Evolutionary conservation across 2,888 invertebrate species (phyloP), one percentile per base, ranked within the genome.

Genomic region (Petrolisthes manimaculis): DNA sequence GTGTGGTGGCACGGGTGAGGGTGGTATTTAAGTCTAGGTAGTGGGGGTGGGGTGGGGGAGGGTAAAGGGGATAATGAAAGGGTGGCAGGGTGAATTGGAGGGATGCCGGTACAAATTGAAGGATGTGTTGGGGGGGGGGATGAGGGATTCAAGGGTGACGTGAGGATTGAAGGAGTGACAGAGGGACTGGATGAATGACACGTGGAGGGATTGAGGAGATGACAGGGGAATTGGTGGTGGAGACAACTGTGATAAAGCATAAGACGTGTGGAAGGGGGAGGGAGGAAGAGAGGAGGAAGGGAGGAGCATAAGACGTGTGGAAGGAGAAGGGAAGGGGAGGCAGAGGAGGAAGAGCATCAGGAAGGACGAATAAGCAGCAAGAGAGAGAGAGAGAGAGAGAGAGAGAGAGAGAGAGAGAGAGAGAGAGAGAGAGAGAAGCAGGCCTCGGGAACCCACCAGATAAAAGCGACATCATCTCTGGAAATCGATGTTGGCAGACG

Each of bases 391-490:
- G n/a, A n/a, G n/a, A n/a, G n/a, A n/a, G n/a, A n/a, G n/a, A n/a
- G n/a, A n/a, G n/a, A n/a, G n/a, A n/a, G n/a, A n/a, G n/a, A n/a
- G n/a, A n/a, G n/a, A n/a, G n/a, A n/a, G n/a, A n/a, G n/a, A n/a
- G n/a, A 61, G 14, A 61, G 61, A 61, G 61, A 14, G 61, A 61
- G 61, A 61, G 61, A 12, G 14, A 61, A 61, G 8, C 61, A 61
- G 61, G 14, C 9, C 9, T 8, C 61, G 9, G 61, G 61, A 61
- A 12, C 71, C 71, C n/a, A 71, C 71, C 71, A 9, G 71, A 71
- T 71, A 71, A 71, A 71, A 71, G 71, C 71, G 71, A 71, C 71
- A 71, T 71, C 71, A 71, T 71, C 71, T 71, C 71, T 71, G 71
- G 71, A 71, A 71, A 71, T 71, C 71, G 71, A 71, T 71, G 71